phyloP scores from a whole-genome alignment of 2,888 invertebrate species.

The Carcina quercana region DNA sequence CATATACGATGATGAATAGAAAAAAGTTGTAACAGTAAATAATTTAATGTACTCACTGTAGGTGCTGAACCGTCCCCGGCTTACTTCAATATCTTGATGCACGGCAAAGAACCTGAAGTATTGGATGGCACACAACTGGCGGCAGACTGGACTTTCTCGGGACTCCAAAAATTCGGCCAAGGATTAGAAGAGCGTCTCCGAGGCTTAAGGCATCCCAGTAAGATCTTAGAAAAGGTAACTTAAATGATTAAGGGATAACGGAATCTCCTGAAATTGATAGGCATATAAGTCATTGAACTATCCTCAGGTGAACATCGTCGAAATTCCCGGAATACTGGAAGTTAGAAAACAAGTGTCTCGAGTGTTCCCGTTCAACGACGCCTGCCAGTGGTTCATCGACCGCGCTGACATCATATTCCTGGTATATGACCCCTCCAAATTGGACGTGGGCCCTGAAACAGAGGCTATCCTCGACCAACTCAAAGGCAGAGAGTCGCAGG shows the following conservation, averaged over 20 bases:
- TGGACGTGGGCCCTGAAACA: constrained; percentile 96
- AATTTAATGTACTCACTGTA: constrained; percentile 31
- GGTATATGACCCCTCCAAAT: constrained; percentile 95
- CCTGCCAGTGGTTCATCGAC: constrained; percentile 98
- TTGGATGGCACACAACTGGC: constrained; percentile 94
- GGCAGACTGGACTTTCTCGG: constrained; percentile 96
- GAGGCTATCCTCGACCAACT: constrained; percentile 96
- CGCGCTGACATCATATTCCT: constrained; percentile 96
- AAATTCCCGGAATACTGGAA: constrained; percentile 96
- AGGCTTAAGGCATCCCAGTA: constrained; percentile 86
- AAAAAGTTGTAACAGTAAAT: background rate
- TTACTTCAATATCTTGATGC: constrained; percentile 93
- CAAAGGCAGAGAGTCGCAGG: constrained; percentile 94
- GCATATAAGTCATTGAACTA: background rate
- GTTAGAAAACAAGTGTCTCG: constrained; percentile 94
- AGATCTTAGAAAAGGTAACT: constrained; percentile 92
- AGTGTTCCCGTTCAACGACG: constrained; percentile 95
- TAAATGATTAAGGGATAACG: no score
- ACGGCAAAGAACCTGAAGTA: constrained; percentile 89
- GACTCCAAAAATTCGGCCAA: constrained; percentile 96
- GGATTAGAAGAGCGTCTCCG: constrained; percentile 91
- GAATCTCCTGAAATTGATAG: constrained; percentile 4
- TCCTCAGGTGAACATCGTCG: constrained; percentile 91
- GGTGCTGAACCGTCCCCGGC: constrained; percentile 96
- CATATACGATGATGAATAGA: no score